These are phyloP conservation scores for Drosophila baimaii DNA, from an alignment of 1,140 invertebrate genomes.

Conservation along the genomic window DNA sequence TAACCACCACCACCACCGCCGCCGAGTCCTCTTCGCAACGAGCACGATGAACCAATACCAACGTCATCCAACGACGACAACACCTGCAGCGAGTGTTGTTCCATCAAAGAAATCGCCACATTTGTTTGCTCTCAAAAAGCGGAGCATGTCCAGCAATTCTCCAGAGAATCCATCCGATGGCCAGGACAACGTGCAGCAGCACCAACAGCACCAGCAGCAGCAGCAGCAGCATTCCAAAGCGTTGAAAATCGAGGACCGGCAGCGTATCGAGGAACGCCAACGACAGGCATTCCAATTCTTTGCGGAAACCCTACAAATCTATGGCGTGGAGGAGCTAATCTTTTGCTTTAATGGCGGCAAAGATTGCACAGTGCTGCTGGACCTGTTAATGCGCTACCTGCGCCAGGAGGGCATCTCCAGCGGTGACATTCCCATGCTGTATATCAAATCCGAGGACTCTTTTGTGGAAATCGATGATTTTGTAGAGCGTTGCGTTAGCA, in stretches of 20 bases:
- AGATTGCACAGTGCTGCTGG: slow-evolving; percentile 96
- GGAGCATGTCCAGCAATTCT: slow-evolving; percentile 5
- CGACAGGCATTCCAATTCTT: slow-evolving; percentile 56
- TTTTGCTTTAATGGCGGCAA: slow-evolving; percentile 98
- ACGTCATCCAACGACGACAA: slow-evolving; percentile 3
- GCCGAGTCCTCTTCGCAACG: too few species aligned
- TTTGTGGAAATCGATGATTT: slow-evolving; percentile 95
- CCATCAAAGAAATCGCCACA: not conserved
- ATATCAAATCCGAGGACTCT: slow-evolving; percentile 90
- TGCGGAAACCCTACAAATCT: slow-evolving; percentile 86
- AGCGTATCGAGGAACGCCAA: slow-evolving; percentile 30
- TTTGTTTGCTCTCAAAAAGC: not conserved
- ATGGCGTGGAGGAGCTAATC: slow-evolving; percentile 90
- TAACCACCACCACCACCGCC: not conserved
- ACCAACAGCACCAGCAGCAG: slow-evolving; percentile 7
- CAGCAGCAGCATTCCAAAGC: slow-evolving; percentile 1
- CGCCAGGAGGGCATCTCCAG: slow-evolving; percentile 50
- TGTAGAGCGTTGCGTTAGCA: slow-evolving; percentile 88
- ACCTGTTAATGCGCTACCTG: slow-evolving; percentile 86
- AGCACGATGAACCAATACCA: slow-evolving; percentile 20
- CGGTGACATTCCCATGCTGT: slow-evolving; percentile 87
- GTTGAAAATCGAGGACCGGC: not conserved
- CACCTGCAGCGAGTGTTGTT: not conserved
- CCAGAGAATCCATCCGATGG: not conserved
- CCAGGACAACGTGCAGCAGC: not conserved